Evolutionary conservation across 2,888 invertebrate genomes (phyloP).

Genomic region (Gibbula magus): DNA sequence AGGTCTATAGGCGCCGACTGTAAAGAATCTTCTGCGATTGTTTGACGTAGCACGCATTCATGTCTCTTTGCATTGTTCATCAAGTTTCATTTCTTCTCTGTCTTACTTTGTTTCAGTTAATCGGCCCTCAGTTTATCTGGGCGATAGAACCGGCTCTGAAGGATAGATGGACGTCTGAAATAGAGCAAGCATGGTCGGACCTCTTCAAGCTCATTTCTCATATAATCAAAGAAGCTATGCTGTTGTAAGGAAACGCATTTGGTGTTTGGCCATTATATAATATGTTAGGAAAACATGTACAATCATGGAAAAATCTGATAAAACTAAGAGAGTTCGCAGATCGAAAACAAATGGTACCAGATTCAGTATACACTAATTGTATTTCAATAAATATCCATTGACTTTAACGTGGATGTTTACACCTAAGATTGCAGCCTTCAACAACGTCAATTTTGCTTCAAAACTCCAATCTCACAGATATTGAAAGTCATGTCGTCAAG

Average conservation of each 20-base stretch:
- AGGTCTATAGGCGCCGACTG: neutral
- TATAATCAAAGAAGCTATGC: constrained; percentile 76
- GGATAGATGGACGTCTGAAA: constrained; percentile 76
- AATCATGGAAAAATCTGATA: too few species aligned
- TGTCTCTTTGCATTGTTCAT: neutral
- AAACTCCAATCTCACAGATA: too few species aligned
- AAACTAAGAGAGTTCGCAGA: too few species aligned
- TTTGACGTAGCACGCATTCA: neutral
- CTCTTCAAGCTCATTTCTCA: constrained; percentile 77
- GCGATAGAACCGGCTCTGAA: constrained; percentile 77
- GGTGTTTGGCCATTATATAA: too few species aligned
- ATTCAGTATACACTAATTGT: too few species aligned
- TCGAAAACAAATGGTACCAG: too few species aligned
- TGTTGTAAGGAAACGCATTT: constrained; percentile 39
- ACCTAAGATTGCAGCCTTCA: too few species aligned
- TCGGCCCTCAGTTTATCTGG: constrained; percentile 78
- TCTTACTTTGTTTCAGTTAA: constrained; percentile 71
- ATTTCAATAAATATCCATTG: too few species aligned
- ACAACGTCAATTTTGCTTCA: too few species aligned
- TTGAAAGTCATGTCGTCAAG: too few species aligned
- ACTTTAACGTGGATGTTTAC: too few species aligned
- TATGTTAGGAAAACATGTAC: too few species aligned
- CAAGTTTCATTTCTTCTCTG: neutral
- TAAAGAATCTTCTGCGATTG: neutral
- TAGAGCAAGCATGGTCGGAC: constrained; percentile 77